Evolutionary conservation across 2,888 invertebrate genomes (phyloP).

Genomic region (Cosmopolites sordidus): DNA sequence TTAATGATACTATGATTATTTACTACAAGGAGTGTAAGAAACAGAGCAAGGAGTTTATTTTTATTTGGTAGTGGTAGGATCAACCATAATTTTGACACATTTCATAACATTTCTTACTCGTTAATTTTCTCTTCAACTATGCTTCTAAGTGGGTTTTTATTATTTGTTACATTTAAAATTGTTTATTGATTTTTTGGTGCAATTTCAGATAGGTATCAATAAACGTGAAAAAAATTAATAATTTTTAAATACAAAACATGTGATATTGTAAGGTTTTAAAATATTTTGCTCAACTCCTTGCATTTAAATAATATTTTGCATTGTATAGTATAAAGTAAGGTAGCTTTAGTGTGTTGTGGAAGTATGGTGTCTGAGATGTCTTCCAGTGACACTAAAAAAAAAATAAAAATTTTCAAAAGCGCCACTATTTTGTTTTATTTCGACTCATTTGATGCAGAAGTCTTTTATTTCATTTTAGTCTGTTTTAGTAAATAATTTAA

Average conservation of each 20-base stretch:
- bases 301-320: slow-evolving; percentile 36
- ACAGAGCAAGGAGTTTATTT: background rate
- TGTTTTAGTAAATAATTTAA: too few relatives aligned
- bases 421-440: background rate
- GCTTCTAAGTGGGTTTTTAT: background rate
- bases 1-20: background rate
- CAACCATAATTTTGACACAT: background rate
- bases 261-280: slow-evolving; percentile 37
- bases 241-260: slow-evolving; percentile 29
- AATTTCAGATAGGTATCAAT: slow-evolving; percentile 2
- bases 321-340: slow-evolving; percentile 24
- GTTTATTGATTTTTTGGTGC: slow-evolving; percentile 2
- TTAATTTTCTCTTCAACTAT: background rate
- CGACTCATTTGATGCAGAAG: too few relatives aligned
- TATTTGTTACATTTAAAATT: background rate
- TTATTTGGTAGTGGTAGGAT: too few relatives aligned
- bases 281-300: slow-evolving; percentile 40
- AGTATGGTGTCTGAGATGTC: slow-evolving; percentile 34
- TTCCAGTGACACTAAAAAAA: slow-evolving; percentile 47
- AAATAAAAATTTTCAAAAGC: slow-evolving; percentile 33
- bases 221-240: slow-evolving; percentile 10
- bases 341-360: slow-evolving; percentile 38
- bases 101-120: background rate
- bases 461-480: too few relatives aligned
- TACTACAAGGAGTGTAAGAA: background rate